A percentile compares a stretch with the other conserved stretches of the same genome.
Evolutionary conservation across 2,113 vertebrate species (phyloP).

Genomic region (Elachura formosa): DNA sequence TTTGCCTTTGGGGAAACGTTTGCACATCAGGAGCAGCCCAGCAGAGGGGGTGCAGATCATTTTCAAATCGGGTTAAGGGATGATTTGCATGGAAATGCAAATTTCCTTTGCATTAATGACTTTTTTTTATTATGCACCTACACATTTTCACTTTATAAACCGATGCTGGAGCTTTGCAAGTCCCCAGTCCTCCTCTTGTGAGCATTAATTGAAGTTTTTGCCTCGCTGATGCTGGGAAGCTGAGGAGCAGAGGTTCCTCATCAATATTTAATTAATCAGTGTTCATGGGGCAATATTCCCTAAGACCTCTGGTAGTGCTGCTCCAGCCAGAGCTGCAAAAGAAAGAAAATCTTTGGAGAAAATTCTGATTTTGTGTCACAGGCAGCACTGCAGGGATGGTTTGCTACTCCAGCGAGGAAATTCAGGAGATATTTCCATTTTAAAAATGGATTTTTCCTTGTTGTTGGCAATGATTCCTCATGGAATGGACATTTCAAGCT

Average conservation of each 20-base stretch:
- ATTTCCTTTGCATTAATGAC: neutral
- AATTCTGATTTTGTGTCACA: neutral
- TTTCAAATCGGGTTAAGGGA: neutral
- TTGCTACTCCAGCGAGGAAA: neutral
- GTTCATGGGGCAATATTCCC: neutral
- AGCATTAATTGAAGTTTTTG: fast-evolving
- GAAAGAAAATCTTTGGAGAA: too few relatives aligned
- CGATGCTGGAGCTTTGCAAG: fast-evolving
- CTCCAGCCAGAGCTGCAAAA: neutral
- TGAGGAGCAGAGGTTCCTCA: neutral
- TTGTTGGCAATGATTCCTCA: neutral
- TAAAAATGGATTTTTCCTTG: neutral
- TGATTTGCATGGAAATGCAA: neutral
- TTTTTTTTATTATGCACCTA: neutral
- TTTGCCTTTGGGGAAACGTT: neutral
- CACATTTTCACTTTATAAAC: neutral
- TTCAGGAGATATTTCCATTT: neutral
- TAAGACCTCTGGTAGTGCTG: neutral
- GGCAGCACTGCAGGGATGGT: neutral
- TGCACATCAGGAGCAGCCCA: slow-evolving; percentile 31
- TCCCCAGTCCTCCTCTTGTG: neutral
- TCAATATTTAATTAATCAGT: neutral
- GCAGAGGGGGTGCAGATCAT: slow-evolving; percentile 46
- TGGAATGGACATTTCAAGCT: neutral
- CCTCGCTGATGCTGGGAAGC: neutral